phyloP scores from a whole-genome alignment of 2,797 vertebrate genomes.

The Microctenopoma stevenorrisi region DNA sequence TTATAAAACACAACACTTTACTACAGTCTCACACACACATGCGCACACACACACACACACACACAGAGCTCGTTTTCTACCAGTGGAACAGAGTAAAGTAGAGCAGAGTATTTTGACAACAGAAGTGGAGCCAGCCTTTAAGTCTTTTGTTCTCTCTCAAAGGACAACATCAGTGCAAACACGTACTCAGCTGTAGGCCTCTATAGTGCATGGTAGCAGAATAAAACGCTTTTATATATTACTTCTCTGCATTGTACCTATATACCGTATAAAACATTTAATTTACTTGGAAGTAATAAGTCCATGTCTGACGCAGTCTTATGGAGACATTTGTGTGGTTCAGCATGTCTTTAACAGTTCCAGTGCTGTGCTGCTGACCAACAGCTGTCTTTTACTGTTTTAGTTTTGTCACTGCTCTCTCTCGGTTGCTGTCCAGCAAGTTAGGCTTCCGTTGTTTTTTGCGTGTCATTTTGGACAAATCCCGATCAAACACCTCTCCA shows the following conservation, averaged over 20 bases:
- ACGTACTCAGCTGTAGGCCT: too few species aligned
- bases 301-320: background rate
- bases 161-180: too few species aligned
- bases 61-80: background rate
- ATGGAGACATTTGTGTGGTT: background rate
- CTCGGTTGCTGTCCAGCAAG: constrained; percentile 22
- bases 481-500: constrained; percentile 90
- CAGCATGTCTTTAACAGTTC: background rate
- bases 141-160: too few species aligned
- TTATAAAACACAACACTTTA: background rate
- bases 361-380: background rate
- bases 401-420: constrained; percentile 39
- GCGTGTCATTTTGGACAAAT: constrained; percentile 76
- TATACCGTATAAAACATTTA: background rate
- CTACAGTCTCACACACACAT: background rate
- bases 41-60: too few species aligned
- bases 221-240: background rate
- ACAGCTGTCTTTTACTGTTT: constrained; percentile 20
- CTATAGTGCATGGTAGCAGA: background rate
- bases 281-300: too few species aligned
- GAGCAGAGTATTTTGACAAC: too few species aligned
- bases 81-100: background rate
- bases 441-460: constrained; percentile 46
- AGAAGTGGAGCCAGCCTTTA: too few species aligned
- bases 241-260: too few species aligned